These are phyloP conservation scores for Hylia prasina DNA, from an alignment of 2,113 vertebrate species.

Conservation along the genomic window DNA sequence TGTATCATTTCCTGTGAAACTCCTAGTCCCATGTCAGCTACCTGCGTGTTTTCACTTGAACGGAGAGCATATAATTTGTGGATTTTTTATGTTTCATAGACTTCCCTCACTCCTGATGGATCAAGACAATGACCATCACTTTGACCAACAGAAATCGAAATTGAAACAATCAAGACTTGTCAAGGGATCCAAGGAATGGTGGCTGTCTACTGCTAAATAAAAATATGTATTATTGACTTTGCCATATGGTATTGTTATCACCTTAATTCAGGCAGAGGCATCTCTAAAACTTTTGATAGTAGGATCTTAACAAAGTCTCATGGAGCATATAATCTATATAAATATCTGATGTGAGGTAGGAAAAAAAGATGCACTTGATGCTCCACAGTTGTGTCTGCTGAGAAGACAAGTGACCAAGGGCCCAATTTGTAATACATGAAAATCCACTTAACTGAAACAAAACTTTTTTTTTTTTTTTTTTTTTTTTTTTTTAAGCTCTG, in stretches of 20 bases:
- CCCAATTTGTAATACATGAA: not conserved
- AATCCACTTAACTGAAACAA: not conserved
- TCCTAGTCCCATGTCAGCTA: not conserved
- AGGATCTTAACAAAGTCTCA: not conserved
- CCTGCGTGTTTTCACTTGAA: not conserved
- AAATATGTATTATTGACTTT: not conserved
- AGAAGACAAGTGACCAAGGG: not conserved
- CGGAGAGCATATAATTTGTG: fast-evolving
- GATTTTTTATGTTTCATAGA: not conserved
- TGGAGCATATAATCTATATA: not conserved
- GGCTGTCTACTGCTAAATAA: not conserved
- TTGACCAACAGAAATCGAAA: not conserved
- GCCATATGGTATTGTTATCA: no score
- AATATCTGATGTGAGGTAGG: not conserved
- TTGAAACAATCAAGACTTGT: not conserved
- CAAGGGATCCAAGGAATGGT: not conserved
- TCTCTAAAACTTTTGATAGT: not conserved
- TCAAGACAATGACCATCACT: not conserved
- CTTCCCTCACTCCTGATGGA: not conserved
- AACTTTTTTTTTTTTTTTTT: not conserved
- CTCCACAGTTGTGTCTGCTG: not conserved
- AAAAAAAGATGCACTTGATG: not conserved
- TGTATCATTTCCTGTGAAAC: not conserved
- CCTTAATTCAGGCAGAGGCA: not conserved
- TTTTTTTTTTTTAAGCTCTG: not conserved